These are phyloP conservation scores for Centropristis striata DNA, from an alignment of 2,113 vertebrate genomes.

Conservation along the genomic window DNA sequence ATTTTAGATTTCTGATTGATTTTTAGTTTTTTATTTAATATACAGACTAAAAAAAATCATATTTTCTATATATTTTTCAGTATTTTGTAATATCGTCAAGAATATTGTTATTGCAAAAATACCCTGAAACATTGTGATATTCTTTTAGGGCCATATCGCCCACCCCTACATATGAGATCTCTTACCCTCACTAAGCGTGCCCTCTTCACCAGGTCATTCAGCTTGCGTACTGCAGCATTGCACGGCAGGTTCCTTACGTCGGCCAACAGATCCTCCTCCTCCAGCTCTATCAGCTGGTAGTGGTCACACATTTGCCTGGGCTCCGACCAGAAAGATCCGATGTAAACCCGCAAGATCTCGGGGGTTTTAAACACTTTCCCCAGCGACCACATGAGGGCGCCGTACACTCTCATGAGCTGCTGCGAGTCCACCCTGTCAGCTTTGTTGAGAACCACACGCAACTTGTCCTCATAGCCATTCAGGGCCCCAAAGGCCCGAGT, in stretches of 20 bases:
- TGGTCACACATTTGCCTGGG: slow-evolving; percentile 89
- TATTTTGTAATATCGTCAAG: too few relatives aligned
- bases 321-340: slow-evolving; percentile 94
- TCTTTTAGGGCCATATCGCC: too few relatives aligned
- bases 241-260: slow-evolving; percentile 92
- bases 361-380: slow-evolving; percentile 92
- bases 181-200: slow-evolving; percentile 90
- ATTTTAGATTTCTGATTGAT: too few relatives aligned
- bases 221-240: slow-evolving; percentile 89
- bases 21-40: too few relatives aligned
- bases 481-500: slow-evolving; percentile 90
- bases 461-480: slow-evolving; percentile 92
- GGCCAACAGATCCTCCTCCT: slow-evolving; percentile 91
- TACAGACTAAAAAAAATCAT: too few relatives aligned
- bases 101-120: too few relatives aligned
- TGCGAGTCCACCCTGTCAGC: slow-evolving; percentile 93
- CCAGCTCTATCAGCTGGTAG: slow-evolving; percentile 90
- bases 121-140: too few relatives aligned
- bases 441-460: slow-evolving; percentile 94
- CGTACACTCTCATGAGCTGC: slow-evolving; percentile 94
- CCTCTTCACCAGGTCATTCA: slow-evolving; percentile 93
- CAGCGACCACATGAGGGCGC: slow-evolving; percentile 94
- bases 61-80: too few relatives aligned
- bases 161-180: neutral
- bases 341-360: slow-evolving; percentile 91